Percentiles rank a stretch among this genome's conserved stretches.
Evolutionary conservation across 2,113 vertebrate species (phyloP).

Genomic region (Misgurnus mizolepis): DNA sequence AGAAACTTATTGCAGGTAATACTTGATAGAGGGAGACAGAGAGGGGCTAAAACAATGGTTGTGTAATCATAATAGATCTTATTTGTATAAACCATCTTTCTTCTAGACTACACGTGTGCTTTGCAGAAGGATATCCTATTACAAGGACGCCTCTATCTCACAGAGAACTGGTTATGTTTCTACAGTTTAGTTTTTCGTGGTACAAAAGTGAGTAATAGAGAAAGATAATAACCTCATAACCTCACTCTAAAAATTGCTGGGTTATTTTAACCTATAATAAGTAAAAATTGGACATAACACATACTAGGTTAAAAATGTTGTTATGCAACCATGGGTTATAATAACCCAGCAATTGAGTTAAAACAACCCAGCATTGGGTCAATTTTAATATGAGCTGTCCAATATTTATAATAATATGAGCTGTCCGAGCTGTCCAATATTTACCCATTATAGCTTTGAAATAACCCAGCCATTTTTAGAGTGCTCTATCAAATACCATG

Average conservation of each 20-base stretch:
- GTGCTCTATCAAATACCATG: neutral
- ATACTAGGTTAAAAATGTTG: too few species aligned
- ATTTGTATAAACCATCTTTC: constrained; percentile 7
- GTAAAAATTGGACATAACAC: too few species aligned
- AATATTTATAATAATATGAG: too few species aligned
- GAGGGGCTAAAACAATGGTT: neutral
- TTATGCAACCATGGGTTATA: too few species aligned
- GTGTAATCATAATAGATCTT: neutral
- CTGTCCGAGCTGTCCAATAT: too few species aligned
- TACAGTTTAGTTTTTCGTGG: constrained; percentile 94
- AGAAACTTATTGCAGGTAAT: constrained; percentile 88
- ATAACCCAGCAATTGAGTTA: too few species aligned
- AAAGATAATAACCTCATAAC: neutral
- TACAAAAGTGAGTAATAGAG: constrained; percentile 80
- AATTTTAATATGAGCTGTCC: too few species aligned
- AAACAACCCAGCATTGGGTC: too few species aligned
- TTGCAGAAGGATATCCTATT: constrained; percentile 93
- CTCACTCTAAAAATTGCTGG: too few species aligned
- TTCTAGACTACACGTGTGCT: constrained; percentile 87
- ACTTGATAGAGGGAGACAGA: neutral
- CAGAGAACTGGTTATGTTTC: constrained; percentile 92
- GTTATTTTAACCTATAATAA: too few species aligned
- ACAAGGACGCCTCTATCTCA: constrained; percentile 90
- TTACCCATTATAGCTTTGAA: too few species aligned
- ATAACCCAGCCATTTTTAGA: too few species aligned